phyloP scores from a whole-genome alignment of 2,113 vertebrate genomes.

The Seriola aureovittata region DNA sequence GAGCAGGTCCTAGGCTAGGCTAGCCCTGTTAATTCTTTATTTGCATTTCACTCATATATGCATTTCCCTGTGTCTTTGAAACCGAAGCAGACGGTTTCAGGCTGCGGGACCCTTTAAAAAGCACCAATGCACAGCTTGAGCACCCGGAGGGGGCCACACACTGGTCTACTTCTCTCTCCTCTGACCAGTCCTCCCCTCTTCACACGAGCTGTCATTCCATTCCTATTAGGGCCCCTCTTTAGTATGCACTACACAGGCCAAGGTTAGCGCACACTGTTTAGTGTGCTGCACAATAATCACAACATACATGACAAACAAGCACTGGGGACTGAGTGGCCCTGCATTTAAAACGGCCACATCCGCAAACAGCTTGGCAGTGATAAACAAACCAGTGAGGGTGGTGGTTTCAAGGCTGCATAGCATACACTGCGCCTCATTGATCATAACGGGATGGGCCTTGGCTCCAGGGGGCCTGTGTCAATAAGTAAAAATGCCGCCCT shows the following conservation, averaged over 20 bases:
- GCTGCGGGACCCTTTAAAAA: slow-evolving; percentile 49
- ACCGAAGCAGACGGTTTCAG: slow-evolving; percentile 29
- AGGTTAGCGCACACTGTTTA: slow-evolving; percentile 26
- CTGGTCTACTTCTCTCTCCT: slow-evolving; percentile 37
- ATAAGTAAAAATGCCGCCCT: slow-evolving; percentile 29
- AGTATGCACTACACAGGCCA: slow-evolving; percentile 38
- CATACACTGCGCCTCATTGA: slow-evolving; percentile 47
- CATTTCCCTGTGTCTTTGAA: slow-evolving; percentile 18
- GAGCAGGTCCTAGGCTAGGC: slow-evolving; percentile 34
- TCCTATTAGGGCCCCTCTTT: slow-evolving; percentile 50
- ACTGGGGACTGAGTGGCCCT: slow-evolving; percentile 42
- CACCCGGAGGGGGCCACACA: slow-evolving; percentile 61
- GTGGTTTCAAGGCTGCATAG: slow-evolving; percentile 53
- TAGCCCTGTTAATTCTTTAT: slow-evolving; percentile 27
- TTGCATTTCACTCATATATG: slow-evolving; percentile 45
- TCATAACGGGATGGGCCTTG: slow-evolving; percentile 31
- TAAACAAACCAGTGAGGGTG: slow-evolving; percentile 62
- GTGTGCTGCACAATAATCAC: slow-evolving; percentile 50
- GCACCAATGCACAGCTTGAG: slow-evolving; percentile 68
- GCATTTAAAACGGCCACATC: slow-evolving; percentile 48
- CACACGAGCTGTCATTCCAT: slow-evolving; percentile 49
- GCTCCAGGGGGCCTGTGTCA: slow-evolving; percentile 29
- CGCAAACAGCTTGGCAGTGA: slow-evolving; percentile 73
- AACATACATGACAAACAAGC: slow-evolving; percentile 44
- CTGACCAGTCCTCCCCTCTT: slow-evolving; percentile 52